Percentiles rank a stretch among this genome's conserved stretches.
These are phyloP conservation scores for Sebastiscus albofasciatus DNA, from an alignment of 2,797 vertebrate genomes.

Conservation along the genomic window DNA sequence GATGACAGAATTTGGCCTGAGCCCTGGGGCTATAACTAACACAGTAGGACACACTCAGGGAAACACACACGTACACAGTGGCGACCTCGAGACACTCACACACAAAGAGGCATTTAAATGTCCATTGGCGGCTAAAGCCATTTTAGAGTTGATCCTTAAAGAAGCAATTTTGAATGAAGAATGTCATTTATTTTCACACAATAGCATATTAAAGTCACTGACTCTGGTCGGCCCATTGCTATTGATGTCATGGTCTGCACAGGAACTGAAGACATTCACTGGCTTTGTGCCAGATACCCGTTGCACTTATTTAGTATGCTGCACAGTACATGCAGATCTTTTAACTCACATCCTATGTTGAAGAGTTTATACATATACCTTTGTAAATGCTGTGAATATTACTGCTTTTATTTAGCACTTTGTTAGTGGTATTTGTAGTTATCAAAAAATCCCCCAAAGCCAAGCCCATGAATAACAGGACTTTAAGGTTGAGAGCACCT, in stretches of 20 bases:
- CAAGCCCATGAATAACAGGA: neutral
- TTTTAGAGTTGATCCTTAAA: conserved; percentile 15
- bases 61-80: conserved; percentile 19
- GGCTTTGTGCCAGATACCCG: neutral
- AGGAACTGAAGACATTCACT: conserved; percentile 1
- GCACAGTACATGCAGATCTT: neutral
- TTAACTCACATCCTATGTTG: neutral
- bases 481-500: neutral
- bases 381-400: neutral
- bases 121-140: conserved; percentile 1
- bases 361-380: neutral
- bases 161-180: conserved; percentile 10
- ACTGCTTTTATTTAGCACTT: neutral
- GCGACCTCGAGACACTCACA: conserved; percentile 18
- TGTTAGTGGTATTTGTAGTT: neutral
- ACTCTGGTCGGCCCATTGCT: neutral
- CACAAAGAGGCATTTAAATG: conserved; percentile 15
- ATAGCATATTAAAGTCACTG: conserved; percentile 15
- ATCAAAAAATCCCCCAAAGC: neutral
- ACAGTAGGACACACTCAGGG: conserved; percentile 19
- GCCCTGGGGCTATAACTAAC: conserved; percentile 41
- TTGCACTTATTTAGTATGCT: neutral
- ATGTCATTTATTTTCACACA: conserved; percentile 20
- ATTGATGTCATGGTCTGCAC: conserved; percentile 21
- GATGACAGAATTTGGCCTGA: conserved; percentile 49